Conservation (phyloP, 2,797 vertebrate genomes). For the Spheniscus humboldti region DNA sequence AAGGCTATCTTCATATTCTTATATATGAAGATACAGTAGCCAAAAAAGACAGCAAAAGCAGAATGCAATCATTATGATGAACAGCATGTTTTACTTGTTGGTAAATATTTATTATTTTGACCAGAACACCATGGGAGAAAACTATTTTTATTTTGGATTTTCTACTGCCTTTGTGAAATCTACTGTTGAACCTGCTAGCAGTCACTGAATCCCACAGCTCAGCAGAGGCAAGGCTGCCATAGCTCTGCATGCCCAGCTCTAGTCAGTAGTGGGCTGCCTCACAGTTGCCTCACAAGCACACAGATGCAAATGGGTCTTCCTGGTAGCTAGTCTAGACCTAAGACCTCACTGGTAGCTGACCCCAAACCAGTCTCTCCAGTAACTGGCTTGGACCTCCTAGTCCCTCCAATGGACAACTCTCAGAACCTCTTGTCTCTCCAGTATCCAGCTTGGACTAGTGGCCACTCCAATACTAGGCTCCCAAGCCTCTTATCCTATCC, state of each 20-base stretch:
- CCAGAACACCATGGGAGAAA: neutral
- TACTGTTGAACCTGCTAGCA: neutral
- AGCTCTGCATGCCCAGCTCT: fast-evolving
- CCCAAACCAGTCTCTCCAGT: neutral
- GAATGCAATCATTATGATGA: neutral
- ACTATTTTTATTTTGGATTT: neutral
- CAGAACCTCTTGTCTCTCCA: neutral
- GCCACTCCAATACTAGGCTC: neutral
- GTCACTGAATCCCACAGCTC: neutral
- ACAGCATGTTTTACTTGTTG: neutral
- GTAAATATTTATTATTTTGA: neutral
- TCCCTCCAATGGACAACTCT: neutral
- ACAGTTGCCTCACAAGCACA: neutral
- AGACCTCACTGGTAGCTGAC: neutral
- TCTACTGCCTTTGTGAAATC: neutral
- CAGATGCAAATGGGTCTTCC: neutral
- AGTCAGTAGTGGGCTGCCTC: neutral
- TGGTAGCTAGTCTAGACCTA: neutral
- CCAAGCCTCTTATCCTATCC: neutral
- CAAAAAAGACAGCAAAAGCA: neutral
- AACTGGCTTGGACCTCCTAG: neutral
- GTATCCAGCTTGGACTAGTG: neutral
- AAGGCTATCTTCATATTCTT: neutral
- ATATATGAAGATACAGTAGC: neutral
- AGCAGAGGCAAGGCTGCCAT: neutral